Conservation (phyloP, 2,888 invertebrate species). For the Coelopa pilipes region DNA sequence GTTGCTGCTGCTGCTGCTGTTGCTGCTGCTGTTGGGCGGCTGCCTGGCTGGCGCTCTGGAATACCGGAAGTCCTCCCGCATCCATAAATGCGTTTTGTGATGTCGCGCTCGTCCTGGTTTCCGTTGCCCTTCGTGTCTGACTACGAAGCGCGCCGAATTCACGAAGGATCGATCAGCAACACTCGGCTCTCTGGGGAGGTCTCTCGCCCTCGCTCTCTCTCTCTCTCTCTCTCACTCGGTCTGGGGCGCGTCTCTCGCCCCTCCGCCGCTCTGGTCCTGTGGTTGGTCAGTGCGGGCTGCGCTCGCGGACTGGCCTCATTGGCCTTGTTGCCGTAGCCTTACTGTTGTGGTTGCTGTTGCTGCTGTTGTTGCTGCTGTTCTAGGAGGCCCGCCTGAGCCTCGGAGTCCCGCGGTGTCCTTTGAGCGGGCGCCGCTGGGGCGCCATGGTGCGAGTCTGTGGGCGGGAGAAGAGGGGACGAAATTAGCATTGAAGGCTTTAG, state of each 20-base stretch:
- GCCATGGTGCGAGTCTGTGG: slow-evolving; percentile 38
- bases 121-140: slow-evolving; percentile 51
- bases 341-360: slow-evolving; percentile 3
- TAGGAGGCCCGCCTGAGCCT: neutral
- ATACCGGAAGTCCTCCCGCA: slow-evolving; percentile 68
- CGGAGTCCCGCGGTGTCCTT: neutral
- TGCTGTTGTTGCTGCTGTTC: slow-evolving; percentile 25
- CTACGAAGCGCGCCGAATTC: slow-evolving; percentile 48
- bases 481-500: no score
- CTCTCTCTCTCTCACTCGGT: no score
- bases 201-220: no score
- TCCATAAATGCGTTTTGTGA: slow-evolving; percentile 66
- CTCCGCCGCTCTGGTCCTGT: neutral
- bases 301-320: neutral
- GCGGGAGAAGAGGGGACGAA: neutral
- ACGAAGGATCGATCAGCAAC: slow-evolving; percentile 43
- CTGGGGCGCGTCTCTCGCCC: neutral
- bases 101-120: slow-evolving; percentile 55
- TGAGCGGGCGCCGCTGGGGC: neutral
- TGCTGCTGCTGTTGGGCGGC: slow-evolving; percentile 66
- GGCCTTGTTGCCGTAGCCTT: neutral
- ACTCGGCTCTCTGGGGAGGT: slow-evolving; percentile 33
- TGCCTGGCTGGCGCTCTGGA: slow-evolving; percentile 68
- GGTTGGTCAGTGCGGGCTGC: neutral
- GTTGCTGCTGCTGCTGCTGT: slow-evolving; percentile 66